Base-by-base conservation (phyloP, 2,888 invertebrate genomes). In the Habroteleia sp. region DNA sequence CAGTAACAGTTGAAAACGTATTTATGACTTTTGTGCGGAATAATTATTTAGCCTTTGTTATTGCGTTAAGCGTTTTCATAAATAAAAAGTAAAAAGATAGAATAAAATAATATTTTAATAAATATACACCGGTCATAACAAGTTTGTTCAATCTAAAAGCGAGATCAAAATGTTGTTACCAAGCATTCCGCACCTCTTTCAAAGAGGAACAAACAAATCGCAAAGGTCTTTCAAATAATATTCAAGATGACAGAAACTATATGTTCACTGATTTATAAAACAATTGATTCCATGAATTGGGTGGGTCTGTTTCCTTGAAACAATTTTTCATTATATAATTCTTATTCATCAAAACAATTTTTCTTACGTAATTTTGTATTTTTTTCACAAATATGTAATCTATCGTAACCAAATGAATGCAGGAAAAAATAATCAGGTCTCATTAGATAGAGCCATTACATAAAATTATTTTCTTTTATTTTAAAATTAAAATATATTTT, bases 181-280 rank as follows among this genome's bases (percentile, higher is more conserved):
- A 63, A 62, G 56, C 35, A 39, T 4, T 46, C 69, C 68, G 29
- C 68, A 46, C 76, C 68, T 76, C 29, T 63, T 68, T 60, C 6
- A 10, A 48, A 63, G 31, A 58, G 63, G 66, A 71, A 74, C 74
- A 74, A 74, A 68, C 31, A 74, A 17, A 60, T 48, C 48, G 29
- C 54, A 44, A 62, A 69, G n/a, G 23, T 65, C 48, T 65, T 37
- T 20, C 6, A 4, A 11, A 20, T 41, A 46, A 3, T 44, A 27
- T 31, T 14, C 33, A 46, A 73, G 58, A 74, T 65, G 60, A 71
- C 37, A 35, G 10, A 44, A 54, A 33, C 13, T 37, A 50, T 29
- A 6, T 74, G 35, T 72, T 72, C 68, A 39, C 39, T 48, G 58
- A 74, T 65, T 63, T 68, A 44, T 72, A 25, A 72, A 50, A 60